Conservation (phyloP, 2,113 vertebrate genomes). For the Atlantisia rogersi region DNA sequence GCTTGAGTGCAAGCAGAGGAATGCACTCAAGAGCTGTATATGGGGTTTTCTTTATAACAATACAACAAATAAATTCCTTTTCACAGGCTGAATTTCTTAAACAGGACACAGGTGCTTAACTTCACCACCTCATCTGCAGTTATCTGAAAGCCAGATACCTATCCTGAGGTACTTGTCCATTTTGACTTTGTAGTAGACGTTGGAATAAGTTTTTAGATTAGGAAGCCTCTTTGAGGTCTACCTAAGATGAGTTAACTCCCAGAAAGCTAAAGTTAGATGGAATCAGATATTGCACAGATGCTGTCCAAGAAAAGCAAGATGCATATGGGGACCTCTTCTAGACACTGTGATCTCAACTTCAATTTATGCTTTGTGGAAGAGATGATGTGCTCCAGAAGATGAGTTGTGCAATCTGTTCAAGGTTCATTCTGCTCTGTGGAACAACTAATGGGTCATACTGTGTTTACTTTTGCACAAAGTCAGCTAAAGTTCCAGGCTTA, state of each 20-base stretch:
- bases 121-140: background rate
- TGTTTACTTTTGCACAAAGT: background rate
- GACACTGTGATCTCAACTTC: background rate
- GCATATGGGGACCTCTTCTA: background rate
- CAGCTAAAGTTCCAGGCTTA: background rate
- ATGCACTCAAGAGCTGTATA: background rate
- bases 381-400: background rate
- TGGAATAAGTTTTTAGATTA: background rate
- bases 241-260: background rate
- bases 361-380: background rate
- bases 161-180: background rate
- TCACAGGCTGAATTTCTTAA: background rate
- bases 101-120: background rate
- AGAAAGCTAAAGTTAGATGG: background rate
- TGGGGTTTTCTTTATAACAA: background rate
- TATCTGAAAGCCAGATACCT: background rate
- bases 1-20: background rate
- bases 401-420: too few species aligned
- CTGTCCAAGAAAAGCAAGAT: background rate
- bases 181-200: background rate
- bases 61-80: background rate
- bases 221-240: background rate
- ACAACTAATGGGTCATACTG: background rate
- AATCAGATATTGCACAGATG: background rate
- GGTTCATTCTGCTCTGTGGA: background rate